A percentile compares a stretch with the other conserved stretches of the same genome.
phyloP scores from a whole-genome alignment of 2,888 invertebrate species.

The Campaea margaritaria region DNA sequence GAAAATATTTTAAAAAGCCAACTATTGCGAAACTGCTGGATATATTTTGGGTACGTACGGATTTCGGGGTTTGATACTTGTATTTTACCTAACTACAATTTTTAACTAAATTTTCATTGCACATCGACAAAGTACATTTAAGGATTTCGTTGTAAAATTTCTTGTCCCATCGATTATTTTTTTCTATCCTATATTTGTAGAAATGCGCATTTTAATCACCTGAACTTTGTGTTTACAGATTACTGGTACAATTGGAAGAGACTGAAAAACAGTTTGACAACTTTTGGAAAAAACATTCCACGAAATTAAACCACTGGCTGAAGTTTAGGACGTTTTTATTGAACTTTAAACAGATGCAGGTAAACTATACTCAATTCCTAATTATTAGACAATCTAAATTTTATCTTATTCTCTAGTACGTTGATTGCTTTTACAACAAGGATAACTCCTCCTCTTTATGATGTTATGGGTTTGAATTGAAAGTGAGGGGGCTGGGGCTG shows the following conservation, averaged over 20 bases:
- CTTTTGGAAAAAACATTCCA: slow-evolving; percentile 97
- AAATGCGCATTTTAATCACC: neutral
- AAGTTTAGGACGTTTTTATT: slow-evolving; percentile 97
- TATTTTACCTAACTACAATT: too few relatives aligned
- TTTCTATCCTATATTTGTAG: too few relatives aligned
- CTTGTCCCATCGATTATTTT: too few relatives aligned
- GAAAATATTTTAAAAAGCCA: too few relatives aligned
- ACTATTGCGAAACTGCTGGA: too few relatives aligned
- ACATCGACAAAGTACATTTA: too few relatives aligned
- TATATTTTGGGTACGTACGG: too few relatives aligned
- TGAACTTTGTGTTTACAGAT: slow-evolving; percentile 81
- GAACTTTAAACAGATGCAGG: slow-evolving; percentile 96
- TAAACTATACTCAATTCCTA: slow-evolving; percentile 51
- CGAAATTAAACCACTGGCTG: slow-evolving; percentile 94
- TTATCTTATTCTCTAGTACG: neutral
- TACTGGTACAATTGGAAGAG: slow-evolving; percentile 96
- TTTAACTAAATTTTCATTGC: too few relatives aligned
- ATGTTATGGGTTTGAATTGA: slow-evolving; percentile 69
- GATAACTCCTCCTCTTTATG: slow-evolving; percentile 43
- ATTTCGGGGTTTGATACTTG: too few relatives aligned
- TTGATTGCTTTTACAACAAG: slow-evolving; percentile 4
- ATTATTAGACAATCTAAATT: neutral
- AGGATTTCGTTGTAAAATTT: too few relatives aligned
- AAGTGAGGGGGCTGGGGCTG: slow-evolving; percentile 54
- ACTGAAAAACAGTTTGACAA: slow-evolving; percentile 97